Base-by-base conservation (phyloP, 2,888 invertebrate species). In the Meiosimyza platycephala region DNA sequence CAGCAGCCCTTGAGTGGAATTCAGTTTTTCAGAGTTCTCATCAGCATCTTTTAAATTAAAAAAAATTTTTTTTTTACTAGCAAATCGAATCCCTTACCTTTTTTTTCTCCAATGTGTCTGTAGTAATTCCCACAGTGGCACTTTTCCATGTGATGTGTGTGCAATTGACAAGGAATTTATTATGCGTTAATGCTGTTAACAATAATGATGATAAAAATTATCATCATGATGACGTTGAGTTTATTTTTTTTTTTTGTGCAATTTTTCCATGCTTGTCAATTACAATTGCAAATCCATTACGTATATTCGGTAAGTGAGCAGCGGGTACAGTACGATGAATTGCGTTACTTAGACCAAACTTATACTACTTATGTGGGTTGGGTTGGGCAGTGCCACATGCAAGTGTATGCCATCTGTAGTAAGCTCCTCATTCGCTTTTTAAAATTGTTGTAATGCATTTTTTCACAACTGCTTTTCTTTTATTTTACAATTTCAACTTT, bases 111-210 rank as follows among this genome's bases (percentile, higher is more conserved):
- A 40, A 40, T 40, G 6, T 9, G 1, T 9, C 9, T 40, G 1
- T 1, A 40, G 9, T 40, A 40, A 40, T 40, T 28, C 9, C 40
- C 40, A 40, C 40, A 9, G 40, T 40, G 9, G 9, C 1, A 9
- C 40, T 40, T 6, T 64, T 13, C 18, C 18, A 13, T 59, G 12
- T 59, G 59, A 22, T 22, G 59, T 40, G 40, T 40, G 40, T 18
- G 59, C 59, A 59, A 59, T 59, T 22, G 59, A 9, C 40, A 40
- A 40, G 40, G 59, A 59, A 22, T 59, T 59, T 59, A 59, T 59
- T n/a, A 59, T 16, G 22, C 22, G 13, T 59, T 59, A 13, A 18
- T 18, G 57, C 18, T 55, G n/a, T 55, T 55, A 22, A 18, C 22
- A 11, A 18, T 11, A 55, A 55, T 55, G 55, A 55, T 12, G 18